These are phyloP conservation scores for Bellardia bayeri DNA, from an alignment of 2,888 invertebrate species.

Conservation along the genomic window DNA sequence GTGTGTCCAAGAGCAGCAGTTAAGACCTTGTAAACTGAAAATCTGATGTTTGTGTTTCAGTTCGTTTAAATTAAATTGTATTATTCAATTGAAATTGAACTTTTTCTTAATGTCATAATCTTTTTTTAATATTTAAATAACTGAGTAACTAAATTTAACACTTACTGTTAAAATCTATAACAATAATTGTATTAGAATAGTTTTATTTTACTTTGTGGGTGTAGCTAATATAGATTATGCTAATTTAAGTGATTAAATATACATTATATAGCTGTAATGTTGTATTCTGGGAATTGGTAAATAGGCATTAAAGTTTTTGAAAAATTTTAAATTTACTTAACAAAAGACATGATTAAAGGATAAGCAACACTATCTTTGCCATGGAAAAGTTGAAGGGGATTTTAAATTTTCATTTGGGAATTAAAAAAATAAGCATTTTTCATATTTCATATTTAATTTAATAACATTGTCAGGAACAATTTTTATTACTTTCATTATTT, in stretches of 20 bases:
- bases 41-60: neutral
- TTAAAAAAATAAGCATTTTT: too few relatives aligned
- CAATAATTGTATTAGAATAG: neutral
- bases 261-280: too few relatives aligned
- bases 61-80: neutral
- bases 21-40: neutral
- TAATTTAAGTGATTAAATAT: neutral
- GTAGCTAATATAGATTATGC: neutral
- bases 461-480: too few relatives aligned
- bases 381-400: too few relatives aligned
- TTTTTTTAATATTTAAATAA: neutral
- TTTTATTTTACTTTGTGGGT: neutral
- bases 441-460: too few relatives aligned
- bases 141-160: neutral
- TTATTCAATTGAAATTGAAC: slow-evolving; percentile 3
- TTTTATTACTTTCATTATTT: too few relatives aligned
- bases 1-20: neutral
- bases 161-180: neutral
- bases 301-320: too few relatives aligned
- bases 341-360: too few relatives aligned
- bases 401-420: too few relatives aligned
- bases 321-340: too few relatives aligned
- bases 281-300: too few relatives aligned
- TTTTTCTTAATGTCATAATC: neutral
- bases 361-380: too few relatives aligned